These are phyloP conservation scores for Sturnira hondurensis DNA, from an alignment of 2,113 vertebrate genomes.

Conservation along the genomic window DNA sequence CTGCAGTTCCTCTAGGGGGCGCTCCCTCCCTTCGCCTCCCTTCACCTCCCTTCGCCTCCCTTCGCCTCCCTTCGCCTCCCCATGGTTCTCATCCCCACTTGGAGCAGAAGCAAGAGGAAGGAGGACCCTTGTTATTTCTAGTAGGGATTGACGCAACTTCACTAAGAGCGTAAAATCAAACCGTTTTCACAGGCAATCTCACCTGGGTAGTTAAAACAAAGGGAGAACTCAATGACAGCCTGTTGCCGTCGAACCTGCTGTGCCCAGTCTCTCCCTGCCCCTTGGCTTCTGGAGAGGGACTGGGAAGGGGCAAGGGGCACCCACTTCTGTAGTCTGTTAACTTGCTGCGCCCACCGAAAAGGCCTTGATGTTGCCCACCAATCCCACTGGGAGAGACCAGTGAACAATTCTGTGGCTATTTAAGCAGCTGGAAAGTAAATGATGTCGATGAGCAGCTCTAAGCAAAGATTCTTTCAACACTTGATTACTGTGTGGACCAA, in stretches of 20 bases:
- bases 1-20: constrained; percentile 58
- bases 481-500: neutral
- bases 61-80: neutral
- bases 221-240: constrained; percentile 81
- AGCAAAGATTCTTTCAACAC: neutral
- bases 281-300: constrained; percentile 34
- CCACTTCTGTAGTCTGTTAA: constrained; percentile 38
- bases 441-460: neutral
- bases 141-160: constrained; percentile 78
- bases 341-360: constrained; percentile 3
- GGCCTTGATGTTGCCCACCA: constrained; percentile 10
- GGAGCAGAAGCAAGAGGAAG: constrained; percentile 67
- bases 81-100: neutral
- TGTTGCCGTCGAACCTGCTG: constrained; percentile 69
- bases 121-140: constrained; percentile 81
- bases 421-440: constrained; percentile 35
- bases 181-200: constrained; percentile 81
- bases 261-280: constrained; percentile 46
- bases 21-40: neutral
- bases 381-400: neutral
- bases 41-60: neutral
- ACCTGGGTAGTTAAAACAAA: constrained; percentile 77
- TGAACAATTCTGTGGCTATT: neutral
- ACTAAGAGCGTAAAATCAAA: constrained; percentile 79
- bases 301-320: constrained; percentile 40